A percentile compares a stretch with the other conserved stretches of the same genome.
phyloP scores from a whole-genome alignment of 2,888 invertebrate species.

The Lasioglossum lativentre region DNA sequence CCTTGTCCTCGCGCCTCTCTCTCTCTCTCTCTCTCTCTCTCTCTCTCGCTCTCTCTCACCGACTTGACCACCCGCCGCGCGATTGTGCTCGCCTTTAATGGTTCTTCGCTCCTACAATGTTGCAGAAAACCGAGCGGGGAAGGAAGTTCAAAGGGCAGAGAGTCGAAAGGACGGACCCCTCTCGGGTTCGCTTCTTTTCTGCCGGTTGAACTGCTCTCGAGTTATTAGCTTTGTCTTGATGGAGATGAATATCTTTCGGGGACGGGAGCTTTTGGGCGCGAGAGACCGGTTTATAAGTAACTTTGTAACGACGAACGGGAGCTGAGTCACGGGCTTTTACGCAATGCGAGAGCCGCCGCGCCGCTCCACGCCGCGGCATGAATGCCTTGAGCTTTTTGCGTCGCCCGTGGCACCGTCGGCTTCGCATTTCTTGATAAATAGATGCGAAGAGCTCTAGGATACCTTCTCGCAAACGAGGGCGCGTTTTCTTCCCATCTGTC shows the following conservation, averaged over 20 bases:
- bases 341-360: background rate
- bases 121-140: slow-evolving; percentile 40
- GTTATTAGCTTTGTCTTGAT: slow-evolving; percentile 60
- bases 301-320: slow-evolving; percentile 24
- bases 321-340: slow-evolving; percentile 38
- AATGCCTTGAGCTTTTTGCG: slow-evolving; percentile 33
- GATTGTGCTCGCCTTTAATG: slow-evolving; percentile 77
- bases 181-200: slow-evolving; percentile 51
- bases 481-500: background rate
- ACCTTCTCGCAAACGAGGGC: background rate
- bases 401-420: background rate
- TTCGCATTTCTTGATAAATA: slow-evolving; percentile 29
- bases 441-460: background rate
- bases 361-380: background rate
- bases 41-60: background rate
- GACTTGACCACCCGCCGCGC: slow-evolving; percentile 76
- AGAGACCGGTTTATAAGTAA: slow-evolving; percentile 30
- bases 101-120: slow-evolving; percentile 68
- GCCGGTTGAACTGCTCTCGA: slow-evolving; percentile 52
- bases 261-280: slow-evolving; percentile 9
- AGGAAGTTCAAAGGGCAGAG: slow-evolving; percentile 61
- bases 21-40: too few species aligned
- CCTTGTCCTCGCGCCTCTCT: slow-evolving; percentile 24
- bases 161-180: slow-evolving; percentile 36
- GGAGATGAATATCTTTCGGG: slow-evolving; percentile 57